Evolutionary conservation across 2,888 invertebrate genomes (phyloP).

Genomic region (Meteorus colon): DNA sequence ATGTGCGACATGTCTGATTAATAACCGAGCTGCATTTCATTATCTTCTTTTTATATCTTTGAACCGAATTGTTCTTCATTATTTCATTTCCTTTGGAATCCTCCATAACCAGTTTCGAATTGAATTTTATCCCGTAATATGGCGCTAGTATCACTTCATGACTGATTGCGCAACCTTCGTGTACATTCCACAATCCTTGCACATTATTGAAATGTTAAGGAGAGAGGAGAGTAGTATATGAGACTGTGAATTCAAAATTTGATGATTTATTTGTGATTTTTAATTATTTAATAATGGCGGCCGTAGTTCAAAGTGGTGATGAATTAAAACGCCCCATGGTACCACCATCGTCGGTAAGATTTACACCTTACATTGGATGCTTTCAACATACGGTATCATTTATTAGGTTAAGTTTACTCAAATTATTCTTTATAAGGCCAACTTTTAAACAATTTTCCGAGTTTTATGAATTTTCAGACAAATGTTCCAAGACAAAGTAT

Average conservation of each 20-base stretch:
- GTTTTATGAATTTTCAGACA: slow-evolving; percentile 55
- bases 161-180: background rate
- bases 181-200: background rate
- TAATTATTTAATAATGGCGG: background rate
- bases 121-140: background rate
- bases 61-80: background rate
- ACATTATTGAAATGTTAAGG: background rate
- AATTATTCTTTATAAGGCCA: background rate
- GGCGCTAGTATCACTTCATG: background rate
- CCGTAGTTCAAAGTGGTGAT: slow-evolving; percentile 52
- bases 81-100: background rate
- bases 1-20: slow-evolving; percentile 80
- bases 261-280: background rate
- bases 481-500: slow-evolving; percentile 66
- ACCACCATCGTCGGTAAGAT: slow-evolving; percentile 65
- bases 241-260: background rate
- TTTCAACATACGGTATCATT: background rate
- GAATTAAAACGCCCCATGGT: slow-evolving; percentile 67
- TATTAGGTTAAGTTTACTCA: slow-evolving; percentile 38
- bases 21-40: background rate
- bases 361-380: background rate
- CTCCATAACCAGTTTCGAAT: too few species aligned
- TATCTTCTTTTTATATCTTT: background rate
- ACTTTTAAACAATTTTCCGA: background rate
- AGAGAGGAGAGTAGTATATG: background rate